phyloP scores from a whole-genome alignment of 2,888 invertebrate genomes.

The Drosophila barbarae region DNA sequence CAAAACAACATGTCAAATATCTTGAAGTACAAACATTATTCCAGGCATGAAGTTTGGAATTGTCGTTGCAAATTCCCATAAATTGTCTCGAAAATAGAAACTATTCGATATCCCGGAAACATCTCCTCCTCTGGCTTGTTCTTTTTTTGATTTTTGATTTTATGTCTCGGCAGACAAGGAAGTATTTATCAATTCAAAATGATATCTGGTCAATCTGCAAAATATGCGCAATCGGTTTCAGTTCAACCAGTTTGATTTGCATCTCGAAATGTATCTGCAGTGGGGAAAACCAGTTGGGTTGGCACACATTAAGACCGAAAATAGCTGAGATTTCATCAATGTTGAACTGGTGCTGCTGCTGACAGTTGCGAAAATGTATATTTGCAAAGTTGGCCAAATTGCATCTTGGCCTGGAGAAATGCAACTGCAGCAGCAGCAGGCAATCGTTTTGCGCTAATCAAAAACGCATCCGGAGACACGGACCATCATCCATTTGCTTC shows the following conservation, averaged over 20 bases:
- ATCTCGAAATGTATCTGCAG: constrained; percentile 31
- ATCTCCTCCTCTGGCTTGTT: constrained; percentile 3
- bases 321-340: constrained; percentile 27
- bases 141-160: neutral
- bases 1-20: neutral
- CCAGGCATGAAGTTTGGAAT: neutral
- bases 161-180: constrained; percentile 11
- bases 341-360: constrained; percentile 9
- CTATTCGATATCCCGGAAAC: constrained; percentile 1
- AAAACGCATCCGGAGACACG: constrained; percentile 32
- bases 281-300: constrained; percentile 29
- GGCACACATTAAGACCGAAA: constrained; percentile 25
- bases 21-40: neutral
- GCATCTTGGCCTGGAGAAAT: constrained; percentile 12
- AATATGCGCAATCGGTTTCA: constrained; percentile 25
- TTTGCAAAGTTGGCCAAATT: constrained; percentile 15
- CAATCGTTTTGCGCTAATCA: constrained; percentile 23
- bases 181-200: constrained; percentile 39
- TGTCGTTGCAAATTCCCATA: neutral
- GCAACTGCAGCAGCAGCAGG: constrained; percentile 5
- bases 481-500: constrained; percentile 8
- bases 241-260: constrained; percentile 44
- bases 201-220: constrained; percentile 33
- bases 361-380: constrained; percentile 34
- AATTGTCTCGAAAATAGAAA: neutral